These are phyloP conservation scores for Leptosomus discolor DNA, from an alignment of 2,113 vertebrate species.

Conservation along the genomic window DNA sequence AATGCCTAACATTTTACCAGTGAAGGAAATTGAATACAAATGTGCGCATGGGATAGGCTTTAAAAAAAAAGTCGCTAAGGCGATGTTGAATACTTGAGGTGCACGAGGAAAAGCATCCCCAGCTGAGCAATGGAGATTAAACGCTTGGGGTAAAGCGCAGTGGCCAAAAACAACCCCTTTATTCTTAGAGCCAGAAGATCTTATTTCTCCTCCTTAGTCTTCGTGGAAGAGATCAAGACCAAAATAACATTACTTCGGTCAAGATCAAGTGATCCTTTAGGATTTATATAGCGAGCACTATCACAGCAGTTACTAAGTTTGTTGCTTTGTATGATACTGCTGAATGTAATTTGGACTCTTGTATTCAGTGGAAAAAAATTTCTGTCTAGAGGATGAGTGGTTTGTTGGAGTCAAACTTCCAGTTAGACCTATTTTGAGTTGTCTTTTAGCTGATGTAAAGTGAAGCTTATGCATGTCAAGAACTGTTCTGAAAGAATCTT, in stretches of 20 bases:
- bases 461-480: not conserved
- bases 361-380: not conserved
- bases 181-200: not conserved
- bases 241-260: not conserved
- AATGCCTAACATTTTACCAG: conserved; percentile 3
- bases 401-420: not conserved
- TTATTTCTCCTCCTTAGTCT: not conserved
- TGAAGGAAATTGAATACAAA: not conserved
- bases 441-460: not conserved
- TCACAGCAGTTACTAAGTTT: not conserved
- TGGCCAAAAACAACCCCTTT: not conserved
- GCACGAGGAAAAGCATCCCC: not conserved
- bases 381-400: not conserved
- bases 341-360: not conserved
- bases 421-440: not conserved
- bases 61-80: not conserved
- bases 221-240: not conserved
- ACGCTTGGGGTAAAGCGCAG: not conserved
- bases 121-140: not conserved
- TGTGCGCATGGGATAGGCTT: not conserved
- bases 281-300: too few relatives aligned
- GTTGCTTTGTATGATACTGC: not conserved
- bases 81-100: not conserved
- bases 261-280: not conserved
- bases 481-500: not conserved